Conservation (phyloP, 2,797 vertebrate species). For the Pyrocephalus nanus region DNA sequence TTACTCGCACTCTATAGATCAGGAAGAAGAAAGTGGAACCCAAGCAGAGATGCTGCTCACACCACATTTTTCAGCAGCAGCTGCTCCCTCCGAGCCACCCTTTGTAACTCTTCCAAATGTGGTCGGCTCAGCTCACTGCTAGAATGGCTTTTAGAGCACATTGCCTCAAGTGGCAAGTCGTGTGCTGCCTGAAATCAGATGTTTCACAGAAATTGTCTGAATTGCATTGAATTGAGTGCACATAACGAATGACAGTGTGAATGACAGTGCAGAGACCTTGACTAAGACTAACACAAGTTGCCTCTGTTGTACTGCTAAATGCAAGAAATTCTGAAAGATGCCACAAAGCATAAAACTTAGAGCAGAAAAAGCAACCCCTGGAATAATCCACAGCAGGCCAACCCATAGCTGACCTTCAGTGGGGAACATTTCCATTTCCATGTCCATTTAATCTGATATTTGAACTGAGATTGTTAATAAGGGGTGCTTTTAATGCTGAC, state of each 20-base stretch:
- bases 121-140: background rate
- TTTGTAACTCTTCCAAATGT: background rate
- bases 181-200: background rate
- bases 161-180: background rate
- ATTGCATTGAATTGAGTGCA: background rate
- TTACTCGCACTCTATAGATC: background rate
- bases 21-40: background rate
- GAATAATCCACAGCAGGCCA: background rate
- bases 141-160: background rate
- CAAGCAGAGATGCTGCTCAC: background rate
- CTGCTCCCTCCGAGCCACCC: background rate
- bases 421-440: background rate
- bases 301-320: background rate
- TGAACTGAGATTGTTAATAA: background rate
- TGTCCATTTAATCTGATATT: background rate
- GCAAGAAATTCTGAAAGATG: background rate
- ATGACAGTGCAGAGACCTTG: background rate
- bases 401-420: background rate
- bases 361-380: background rate
- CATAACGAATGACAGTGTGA: background rate
- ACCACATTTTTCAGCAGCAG: conserved; percentile 26
- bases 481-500: background rate
- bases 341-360: background rate
- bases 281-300: background rate
- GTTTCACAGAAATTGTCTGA: background rate